Evolutionary conservation across 2,797 vertebrate species (phyloP).

Genomic region (Falco berigora): DNA sequence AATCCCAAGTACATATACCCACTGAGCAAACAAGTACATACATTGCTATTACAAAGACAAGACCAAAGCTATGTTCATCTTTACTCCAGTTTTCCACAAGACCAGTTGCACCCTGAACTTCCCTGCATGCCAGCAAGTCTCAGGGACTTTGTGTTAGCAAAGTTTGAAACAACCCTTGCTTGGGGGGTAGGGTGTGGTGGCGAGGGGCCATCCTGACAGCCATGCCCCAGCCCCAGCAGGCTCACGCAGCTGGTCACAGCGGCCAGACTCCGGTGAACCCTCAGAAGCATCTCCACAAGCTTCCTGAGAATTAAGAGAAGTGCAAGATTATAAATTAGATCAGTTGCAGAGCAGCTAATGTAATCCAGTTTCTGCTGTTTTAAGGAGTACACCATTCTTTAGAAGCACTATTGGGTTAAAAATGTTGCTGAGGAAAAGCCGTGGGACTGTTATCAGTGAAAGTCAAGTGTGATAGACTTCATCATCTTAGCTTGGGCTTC

Average conservation of each 20-base stretch:
- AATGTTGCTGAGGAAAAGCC: neutral
- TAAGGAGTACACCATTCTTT: neutral
- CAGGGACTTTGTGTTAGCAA: neutral
- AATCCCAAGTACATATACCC: neutral
- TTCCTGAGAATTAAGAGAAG: neutral
- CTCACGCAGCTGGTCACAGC: rapidly evolving
- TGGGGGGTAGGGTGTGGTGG: neutral
- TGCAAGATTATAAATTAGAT: neutral
- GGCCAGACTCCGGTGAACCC: neutral
- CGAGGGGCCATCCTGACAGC: neutral
- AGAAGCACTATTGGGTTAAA: neutral
- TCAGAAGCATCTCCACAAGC: neutral
- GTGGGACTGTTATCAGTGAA: neutral
- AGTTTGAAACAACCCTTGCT: neutral
- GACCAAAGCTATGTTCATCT: neutral
- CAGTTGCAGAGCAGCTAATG: neutral
- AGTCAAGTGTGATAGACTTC: neutral
- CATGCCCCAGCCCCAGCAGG: rapidly evolving
- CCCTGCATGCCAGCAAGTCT: rapidly evolving
- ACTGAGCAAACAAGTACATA: neutral
- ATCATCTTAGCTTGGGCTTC: neutral
- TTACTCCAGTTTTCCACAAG: neutral
- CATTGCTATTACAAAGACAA: neutral
- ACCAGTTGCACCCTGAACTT: neutral
- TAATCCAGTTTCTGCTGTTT: neutral